Base-by-base conservation (phyloP, 2,113 vertebrate genomes). In the Cyprinus carpio region DNA sequence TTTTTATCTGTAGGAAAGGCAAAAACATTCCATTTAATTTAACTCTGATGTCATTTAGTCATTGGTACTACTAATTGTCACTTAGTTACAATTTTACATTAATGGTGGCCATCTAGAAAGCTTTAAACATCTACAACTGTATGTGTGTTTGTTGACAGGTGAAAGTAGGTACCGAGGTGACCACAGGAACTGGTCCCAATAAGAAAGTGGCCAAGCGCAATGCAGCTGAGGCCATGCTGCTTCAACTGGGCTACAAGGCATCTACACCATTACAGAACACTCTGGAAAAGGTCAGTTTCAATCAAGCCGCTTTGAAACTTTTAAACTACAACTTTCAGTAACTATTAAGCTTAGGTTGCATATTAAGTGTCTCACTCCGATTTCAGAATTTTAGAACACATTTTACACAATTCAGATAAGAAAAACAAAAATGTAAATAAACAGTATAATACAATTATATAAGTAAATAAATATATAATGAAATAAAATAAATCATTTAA, bases 191-290 rank as follows among this genome's bases (percentile, higher is more conserved):
- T 84, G 98, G 98, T 81, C 96, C 97, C 51, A 99, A 98, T 94
- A 99, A 99, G 95, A 99, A 99, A 92, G 97, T 99, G 93, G 97
- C 98, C 86, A 99, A 99, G 94, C 95, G 97, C 89, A 98, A 99
- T 88, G 97, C 97, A 43, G 97, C 98, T 1, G 98, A 99, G 92
- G 96, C 97, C 51, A 99, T 99, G 98, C 94, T 99, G 80, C 94
- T 99, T 87, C 97, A 98, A 56, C 94, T 98, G 83, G 98, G 98
- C 89, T 99, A 98, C 91, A 99, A 99, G 93, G 97, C 98, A 29
- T 99, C 98, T 58, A 95, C 95, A 29, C 93, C 94, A 87, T 90
- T 96, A 89, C 96, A 95, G 84, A 97, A 91, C 89, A 95, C 96
- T 27, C 65, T 95, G 62, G 97, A 96, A 85, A 96, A 97, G 96